A percentile compares a stretch with the other conserved stretches of the same genome.
Conservation (phyloP, 2,113 vertebrate genomes). For the Pleuronectes platessa region DNA sequence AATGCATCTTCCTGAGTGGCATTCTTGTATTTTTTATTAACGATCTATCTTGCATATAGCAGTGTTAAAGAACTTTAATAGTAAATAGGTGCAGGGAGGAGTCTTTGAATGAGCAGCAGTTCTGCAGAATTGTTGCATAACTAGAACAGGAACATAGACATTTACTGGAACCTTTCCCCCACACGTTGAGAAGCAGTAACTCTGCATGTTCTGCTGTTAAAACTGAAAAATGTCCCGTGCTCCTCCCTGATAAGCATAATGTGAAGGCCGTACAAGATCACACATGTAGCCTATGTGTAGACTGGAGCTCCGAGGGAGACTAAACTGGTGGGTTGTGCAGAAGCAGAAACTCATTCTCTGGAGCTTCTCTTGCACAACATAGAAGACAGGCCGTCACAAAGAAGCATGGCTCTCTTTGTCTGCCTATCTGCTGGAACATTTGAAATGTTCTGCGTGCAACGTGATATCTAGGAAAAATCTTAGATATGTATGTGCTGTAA, state of each 20-base stretch:
- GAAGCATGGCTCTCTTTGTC: conserved; percentile 1
- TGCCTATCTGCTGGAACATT: conserved; percentile 16
- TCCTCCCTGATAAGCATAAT: conserved; percentile 28
- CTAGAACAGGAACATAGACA: too few species aligned
- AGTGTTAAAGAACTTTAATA: too few species aligned
- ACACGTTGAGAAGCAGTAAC: background rate
- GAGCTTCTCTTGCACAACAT: background rate
- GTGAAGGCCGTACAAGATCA: conserved; percentile 32
- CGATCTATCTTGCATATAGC: too few species aligned
- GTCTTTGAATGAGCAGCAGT: background rate
- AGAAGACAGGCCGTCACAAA: background rate
- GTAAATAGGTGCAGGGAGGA: background rate
- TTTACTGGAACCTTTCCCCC: background rate
- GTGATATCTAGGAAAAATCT: conserved; percentile 28
- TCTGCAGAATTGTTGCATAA: background rate
- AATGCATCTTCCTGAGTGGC: too few species aligned
- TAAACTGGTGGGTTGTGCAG: background rate
- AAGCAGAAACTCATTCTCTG: background rate
- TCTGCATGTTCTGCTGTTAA: background rate
- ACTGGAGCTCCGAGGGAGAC: background rate
- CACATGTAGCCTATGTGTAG: background rate
- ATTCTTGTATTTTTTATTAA: too few species aligned
- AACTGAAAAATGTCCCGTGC: conserved; percentile 17
- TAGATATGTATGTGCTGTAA: conserved; percentile 34
- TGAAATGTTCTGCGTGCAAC: conserved; percentile 18